Conservation (phyloP, 1,140 invertebrate species). For the Caenorhabditis tropicalis region DNA sequence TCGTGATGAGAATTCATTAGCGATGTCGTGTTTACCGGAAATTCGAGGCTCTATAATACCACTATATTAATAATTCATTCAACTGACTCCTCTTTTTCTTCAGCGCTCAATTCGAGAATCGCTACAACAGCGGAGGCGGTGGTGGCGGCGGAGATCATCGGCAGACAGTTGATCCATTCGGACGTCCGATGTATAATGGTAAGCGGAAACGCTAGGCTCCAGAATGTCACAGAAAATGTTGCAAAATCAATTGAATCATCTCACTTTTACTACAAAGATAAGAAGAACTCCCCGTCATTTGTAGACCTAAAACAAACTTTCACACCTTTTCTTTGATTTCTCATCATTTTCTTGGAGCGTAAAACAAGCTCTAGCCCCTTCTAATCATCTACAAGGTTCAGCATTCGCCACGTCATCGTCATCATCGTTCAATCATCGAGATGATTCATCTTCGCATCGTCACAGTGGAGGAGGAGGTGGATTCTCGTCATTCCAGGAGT, state of each 20-base stretch:
- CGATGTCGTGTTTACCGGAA: conserved; percentile 12
- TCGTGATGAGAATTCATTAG: not conserved
- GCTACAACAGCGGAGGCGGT: not conserved
- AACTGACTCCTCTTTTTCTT: not conserved
- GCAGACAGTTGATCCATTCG: not conserved
- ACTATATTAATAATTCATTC: not conserved
- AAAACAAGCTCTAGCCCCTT: not conserved
- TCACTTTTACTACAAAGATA: not conserved
- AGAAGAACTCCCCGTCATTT: not conserved
- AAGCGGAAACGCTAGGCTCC: not conserved
- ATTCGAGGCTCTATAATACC: not conserved
- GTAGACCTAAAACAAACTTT: not conserved
- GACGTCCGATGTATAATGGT: conserved; percentile 16
- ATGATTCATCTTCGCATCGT: not conserved
- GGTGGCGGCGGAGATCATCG: not conserved
- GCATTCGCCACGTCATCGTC: not conserved
- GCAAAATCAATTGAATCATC: not conserved
- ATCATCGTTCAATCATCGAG: conserved; percentile 7
- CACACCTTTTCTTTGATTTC: not conserved
- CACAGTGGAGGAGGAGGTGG: not conserved
- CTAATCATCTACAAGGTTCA: not conserved
- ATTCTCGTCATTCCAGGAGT: conserved; percentile 1
- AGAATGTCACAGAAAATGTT: not conserved
- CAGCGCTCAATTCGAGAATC: not conserved
- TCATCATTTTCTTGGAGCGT: too few species aligned